phyloP scores from a whole-genome alignment of 1,140 invertebrate species.

The Holcopasites calliopsidis region DNA sequence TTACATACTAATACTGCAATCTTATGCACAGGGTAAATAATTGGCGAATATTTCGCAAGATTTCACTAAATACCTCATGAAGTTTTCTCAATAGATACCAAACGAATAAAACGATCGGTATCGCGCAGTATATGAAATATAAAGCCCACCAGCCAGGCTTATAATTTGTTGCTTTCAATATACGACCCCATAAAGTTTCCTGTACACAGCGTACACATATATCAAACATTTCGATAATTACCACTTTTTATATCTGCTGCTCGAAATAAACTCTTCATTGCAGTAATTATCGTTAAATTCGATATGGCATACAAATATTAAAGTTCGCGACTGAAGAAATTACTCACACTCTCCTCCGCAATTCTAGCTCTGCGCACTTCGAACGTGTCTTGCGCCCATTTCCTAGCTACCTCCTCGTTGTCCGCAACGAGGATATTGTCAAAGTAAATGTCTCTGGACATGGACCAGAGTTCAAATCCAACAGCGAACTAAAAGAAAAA shows the following conservation, averaged over 20 bases:
- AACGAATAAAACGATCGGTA: conserved; percentile 86
- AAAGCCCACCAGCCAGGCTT: conserved; percentile 88
- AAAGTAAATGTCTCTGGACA: conserved; percentile 96
- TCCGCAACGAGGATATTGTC: conserved; percentile 98
- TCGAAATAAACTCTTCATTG: too few relatives aligned
- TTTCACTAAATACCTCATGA: conserved; percentile 82
- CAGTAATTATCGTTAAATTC: too few relatives aligned
- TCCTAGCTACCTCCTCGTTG: conserved; percentile 87
- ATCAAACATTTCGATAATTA: neutral
- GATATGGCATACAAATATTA: too few relatives aligned
- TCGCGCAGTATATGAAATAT: conserved; percentile 87
- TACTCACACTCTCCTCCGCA: conserved; percentile 88
- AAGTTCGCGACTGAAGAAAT: too few relatives aligned
- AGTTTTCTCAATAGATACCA: conserved; percentile 84
- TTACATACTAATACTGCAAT: neutral
- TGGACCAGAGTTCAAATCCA: conserved; percentile 98
- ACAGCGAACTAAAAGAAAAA: conserved; percentile 87
- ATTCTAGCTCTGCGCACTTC: conserved; percentile 90
- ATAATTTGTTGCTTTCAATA: conserved; percentile 87
- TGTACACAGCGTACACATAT: conserved; percentile 66
- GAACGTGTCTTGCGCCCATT: conserved; percentile 92
- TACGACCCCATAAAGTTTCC: conserved; percentile 86
- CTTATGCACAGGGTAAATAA: neutral
- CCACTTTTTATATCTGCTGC: neutral
- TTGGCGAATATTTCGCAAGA: neutral